phyloP scores from a whole-genome alignment of 2,113 vertebrate genomes.

The Sula dactylatra region DNA sequence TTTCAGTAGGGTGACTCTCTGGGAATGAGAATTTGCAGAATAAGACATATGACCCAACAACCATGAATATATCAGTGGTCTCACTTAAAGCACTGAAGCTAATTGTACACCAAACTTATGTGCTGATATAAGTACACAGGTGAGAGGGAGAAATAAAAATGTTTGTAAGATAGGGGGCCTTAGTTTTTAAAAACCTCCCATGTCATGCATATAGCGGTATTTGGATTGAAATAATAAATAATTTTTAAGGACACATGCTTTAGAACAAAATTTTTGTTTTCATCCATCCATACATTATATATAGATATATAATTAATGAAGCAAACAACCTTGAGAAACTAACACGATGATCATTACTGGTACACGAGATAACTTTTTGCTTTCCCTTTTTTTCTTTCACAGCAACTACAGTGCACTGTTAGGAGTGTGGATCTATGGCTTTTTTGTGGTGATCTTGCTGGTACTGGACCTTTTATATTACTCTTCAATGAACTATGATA shows the following conservation, averaged over 20 bases:
- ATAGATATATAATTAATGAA: not conserved
- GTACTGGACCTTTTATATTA: conserved; percentile 95
- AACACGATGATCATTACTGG: not conserved
- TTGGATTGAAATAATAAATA: not conserved
- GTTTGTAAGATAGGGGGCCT: not conserved
- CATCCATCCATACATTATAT: not conserved
- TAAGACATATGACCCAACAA: not conserved
- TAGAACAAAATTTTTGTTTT: not conserved
- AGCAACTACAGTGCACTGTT: conserved; percentile 97
- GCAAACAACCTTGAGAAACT: not conserved
- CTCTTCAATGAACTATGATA: conserved; percentile 96
- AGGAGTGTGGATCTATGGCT: conserved; percentile 98
- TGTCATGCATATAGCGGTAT: not conserved
- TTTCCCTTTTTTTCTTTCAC: conserved; percentile 31
- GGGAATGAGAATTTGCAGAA: not conserved
- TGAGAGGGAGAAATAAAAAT: not conserved
- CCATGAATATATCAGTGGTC: no score
- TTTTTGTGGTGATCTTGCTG: conserved; percentile 92
- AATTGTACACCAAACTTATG: no score
- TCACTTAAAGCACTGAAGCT: not conserved
- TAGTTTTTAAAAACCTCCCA: not conserved
- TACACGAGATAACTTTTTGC: not conserved
- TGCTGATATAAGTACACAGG: not conserved
- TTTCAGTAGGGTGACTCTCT: not conserved
- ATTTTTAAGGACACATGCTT: not conserved